Base-by-base conservation (phyloP, 92 coral and sea anemone species). In the Phymanthus crucifer region DNA sequence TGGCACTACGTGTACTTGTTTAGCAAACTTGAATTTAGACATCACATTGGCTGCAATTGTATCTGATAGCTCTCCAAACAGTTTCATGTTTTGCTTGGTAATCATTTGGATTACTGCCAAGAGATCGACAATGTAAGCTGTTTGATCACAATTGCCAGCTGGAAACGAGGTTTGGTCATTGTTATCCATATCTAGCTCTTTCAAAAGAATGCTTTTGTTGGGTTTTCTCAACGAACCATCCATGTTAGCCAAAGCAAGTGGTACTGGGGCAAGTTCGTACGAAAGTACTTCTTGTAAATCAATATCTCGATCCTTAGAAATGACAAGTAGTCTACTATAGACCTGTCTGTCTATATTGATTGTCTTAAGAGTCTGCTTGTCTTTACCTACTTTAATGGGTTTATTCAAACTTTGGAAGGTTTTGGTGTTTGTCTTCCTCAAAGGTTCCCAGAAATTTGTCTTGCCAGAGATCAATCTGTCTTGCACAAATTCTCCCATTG, bases 211-310 rank as follows among this genome's bases (percentile, higher is more conserved):
- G 52, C 76, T 80, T 61, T 80, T 80, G 76, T 70, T 70, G 66
- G 77, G 26, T 71, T 80, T 80, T 38, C 84, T 80, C 17, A 78
- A 52, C 33, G 84, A 79, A 40, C 83, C 83, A 79, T 79, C 83
- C 83, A 79, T 79, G 32, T 66, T 37, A 2, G 79, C 67, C 18
- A 75, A 32, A 0, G 83, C 1, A 68, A 79, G 76, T 43, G 83
- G 74, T 11, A 79, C 83, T 79, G 83, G 74, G 40, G 83, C 76
- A 11, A 52, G 79, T 31, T 65, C 74, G 32, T 78, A 78, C 29
- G 65, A 70, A 32, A 47, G 33, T 1, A 80, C 84, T 21, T 71
- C 71, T 32, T 52, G 24, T 54, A 76, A 67, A 29, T 76, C 80
- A n/a, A 57, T 19, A 27, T 52, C 80, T n/a, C 71, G 70, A 67